Percentiles rank a stretch among this genome's conserved stretches.
phyloP scores from a whole-genome alignment of 2,113 vertebrate species.

The Blennius ocellaris region DNA sequence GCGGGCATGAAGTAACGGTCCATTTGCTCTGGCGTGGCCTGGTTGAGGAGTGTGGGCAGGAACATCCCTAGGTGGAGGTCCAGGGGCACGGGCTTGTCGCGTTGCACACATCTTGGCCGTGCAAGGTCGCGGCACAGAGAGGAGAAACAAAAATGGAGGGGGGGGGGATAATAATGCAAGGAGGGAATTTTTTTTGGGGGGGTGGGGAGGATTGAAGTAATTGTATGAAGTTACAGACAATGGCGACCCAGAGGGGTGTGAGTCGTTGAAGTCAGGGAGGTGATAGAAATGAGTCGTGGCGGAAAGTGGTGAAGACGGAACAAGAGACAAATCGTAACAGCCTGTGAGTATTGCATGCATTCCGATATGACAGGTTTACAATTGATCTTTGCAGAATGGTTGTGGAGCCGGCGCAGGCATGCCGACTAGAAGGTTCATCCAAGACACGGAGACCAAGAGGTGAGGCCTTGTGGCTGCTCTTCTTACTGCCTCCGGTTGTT shows the following conservation, averaged over 20 bases:
- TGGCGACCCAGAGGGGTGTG: not conserved
- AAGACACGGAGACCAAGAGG: no score
- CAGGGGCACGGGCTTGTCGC: conserved; percentile 90
- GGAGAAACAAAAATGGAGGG: conserved; percentile 29
- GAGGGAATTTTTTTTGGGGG: not conserved
- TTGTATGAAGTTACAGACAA: not conserved
- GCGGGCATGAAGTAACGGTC: conserved; percentile 96
- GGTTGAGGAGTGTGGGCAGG: conserved; percentile 96
- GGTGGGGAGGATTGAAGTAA: not conserved
- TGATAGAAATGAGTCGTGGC: not conserved
- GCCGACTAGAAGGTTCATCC: not conserved
- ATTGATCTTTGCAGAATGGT: not conserved
- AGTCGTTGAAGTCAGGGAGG: not conserved
- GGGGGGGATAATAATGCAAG: conserved; percentile 22
- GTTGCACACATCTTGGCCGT: conserved; percentile 88
- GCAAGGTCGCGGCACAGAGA: conserved; percentile 35
- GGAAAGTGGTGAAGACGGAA: conserved; percentile 22
- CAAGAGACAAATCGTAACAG: conserved; percentile 69
- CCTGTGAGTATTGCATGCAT: conserved; percentile 63
- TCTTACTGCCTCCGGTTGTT: not conserved
- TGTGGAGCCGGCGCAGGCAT: not conserved
- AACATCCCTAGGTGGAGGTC: conserved; percentile 99
- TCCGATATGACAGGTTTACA: conserved; percentile 19
- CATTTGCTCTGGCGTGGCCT: conserved; percentile 95
- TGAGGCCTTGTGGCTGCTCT: not conserved